A percentile compares a stretch with the other conserved stretches of the same genome.
Evolutionary conservation across 1,140 invertebrate species (phyloP).

Genomic region (Microvelia longipes): DNA sequence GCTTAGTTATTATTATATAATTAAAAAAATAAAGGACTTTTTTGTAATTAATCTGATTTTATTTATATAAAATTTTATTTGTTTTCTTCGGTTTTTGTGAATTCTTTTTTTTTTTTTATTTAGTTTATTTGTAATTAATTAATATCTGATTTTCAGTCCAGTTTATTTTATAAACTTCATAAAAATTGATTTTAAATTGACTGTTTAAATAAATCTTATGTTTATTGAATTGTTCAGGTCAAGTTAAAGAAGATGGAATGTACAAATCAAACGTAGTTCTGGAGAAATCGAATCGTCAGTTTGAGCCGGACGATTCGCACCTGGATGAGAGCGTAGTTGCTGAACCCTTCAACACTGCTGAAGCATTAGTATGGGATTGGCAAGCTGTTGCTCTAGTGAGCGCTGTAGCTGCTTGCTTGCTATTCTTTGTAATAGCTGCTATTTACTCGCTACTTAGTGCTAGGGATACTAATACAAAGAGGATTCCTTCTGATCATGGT

Average conservation of each 20-base stretch:
- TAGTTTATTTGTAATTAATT: too few relatives aligned
- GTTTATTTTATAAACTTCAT: too few relatives aligned
- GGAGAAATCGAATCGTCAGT: constrained; percentile 10
- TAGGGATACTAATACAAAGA: constrained; percentile 41
- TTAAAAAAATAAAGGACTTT: too few relatives aligned
- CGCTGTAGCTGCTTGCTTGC: constrained; percentile 41
- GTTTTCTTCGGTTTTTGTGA: too few relatives aligned
- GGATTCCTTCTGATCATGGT: constrained; percentile 36
- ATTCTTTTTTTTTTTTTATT: too few relatives aligned
- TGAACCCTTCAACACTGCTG: constrained; percentile 17
- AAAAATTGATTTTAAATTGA: too few relatives aligned
- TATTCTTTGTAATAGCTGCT: constrained; percentile 46
- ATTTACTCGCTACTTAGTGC: constrained; percentile 44
- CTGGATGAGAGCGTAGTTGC: constrained; percentile 8
- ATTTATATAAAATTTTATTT: too few relatives aligned
- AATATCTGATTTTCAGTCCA: too few relatives aligned
- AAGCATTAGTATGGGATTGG: constrained; percentile 34
- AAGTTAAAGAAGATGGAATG: constrained; percentile 12
- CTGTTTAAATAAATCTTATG: too few relatives aligned
- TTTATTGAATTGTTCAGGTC: too few relatives aligned
- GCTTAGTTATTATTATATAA: too few relatives aligned
- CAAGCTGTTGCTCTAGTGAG: constrained; percentile 41
- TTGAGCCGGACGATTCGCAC: constrained; percentile 2
- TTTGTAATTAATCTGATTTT: too few relatives aligned
- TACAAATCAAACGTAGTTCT: constrained; percentile 6